Evolutionary conservation across 2,797 vertebrate species (phyloP).

Genomic region (Sebastolobus altivelis): DNA sequence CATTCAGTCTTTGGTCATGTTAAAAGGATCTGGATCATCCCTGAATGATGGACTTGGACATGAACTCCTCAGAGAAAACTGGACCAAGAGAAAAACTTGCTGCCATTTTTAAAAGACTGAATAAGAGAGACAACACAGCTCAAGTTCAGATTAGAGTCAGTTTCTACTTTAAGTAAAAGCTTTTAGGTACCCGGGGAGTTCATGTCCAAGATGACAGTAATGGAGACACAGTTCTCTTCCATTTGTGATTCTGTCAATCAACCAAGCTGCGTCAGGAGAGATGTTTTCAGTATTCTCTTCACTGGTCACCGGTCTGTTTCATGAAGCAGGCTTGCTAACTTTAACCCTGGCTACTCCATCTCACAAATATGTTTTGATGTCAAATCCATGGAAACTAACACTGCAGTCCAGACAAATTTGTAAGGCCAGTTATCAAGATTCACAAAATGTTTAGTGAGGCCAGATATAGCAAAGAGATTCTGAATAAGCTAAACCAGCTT

Average conservation of each 20-base stretch:
- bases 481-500: neutral
- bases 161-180: constrained; percentile 24
- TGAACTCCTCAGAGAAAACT: neutral
- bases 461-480: neutral
- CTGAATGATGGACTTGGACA: neutral
- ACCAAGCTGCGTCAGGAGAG: neutral
- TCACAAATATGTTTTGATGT: neutral
- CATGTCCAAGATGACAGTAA: constrained; percentile 27
- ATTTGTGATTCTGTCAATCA: constrained; percentile 46
- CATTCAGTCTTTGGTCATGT: neutral
- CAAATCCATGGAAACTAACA: constrained; percentile 6
- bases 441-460: neutral
- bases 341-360: neutral
- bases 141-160: neutral
- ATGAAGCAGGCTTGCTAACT: constrained; percentile 13
- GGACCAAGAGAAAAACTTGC: neutral
- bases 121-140: neutral
- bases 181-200: constrained; percentile 17
- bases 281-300: neutral
- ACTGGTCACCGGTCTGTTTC: neutral
- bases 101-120: constrained; percentile 15
- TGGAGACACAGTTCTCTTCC: constrained; percentile 14
- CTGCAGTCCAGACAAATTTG: neutral
- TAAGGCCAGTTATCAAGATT: neutral
- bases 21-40: neutral